Percentiles rank a stretch among this genome's conserved stretches.
These are phyloP conservation scores for Acanthis flammea DNA, from an alignment of 2,797 vertebrate genomes.

Conservation along the genomic window DNA sequence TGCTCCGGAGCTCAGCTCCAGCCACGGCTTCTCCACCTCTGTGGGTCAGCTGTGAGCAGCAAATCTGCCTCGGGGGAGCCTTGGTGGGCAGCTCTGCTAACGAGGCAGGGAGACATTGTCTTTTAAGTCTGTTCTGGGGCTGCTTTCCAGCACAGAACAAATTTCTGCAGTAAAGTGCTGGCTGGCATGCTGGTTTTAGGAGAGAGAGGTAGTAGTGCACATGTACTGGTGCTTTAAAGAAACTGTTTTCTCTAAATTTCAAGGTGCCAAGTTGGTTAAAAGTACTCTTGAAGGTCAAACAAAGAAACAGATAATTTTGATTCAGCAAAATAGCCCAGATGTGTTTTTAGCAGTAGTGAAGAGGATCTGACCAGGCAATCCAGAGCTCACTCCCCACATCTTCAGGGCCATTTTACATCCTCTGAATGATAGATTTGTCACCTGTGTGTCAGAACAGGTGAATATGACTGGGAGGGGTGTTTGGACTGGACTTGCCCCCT, in stretches of 20 bases:
- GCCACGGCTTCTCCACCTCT: neutral
- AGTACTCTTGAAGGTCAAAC: neutral
- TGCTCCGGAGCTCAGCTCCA: neutral
- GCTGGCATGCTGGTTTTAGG: neutral
- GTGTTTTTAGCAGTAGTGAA: neutral
- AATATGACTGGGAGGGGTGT: neutral
- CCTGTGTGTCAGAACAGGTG: neutral
- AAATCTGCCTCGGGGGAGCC: accelerated
- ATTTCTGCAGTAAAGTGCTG: neutral
- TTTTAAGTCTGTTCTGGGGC: neutral
- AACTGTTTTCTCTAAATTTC: neutral
- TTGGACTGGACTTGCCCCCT: neutral
- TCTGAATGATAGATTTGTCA: neutral
- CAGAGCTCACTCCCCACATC: neutral
- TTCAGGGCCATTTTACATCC: neutral
- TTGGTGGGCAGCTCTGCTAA: neutral
- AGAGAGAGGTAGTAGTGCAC: neutral
- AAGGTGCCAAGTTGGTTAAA: neutral
- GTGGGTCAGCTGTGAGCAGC: neutral
- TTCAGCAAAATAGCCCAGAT: neutral
- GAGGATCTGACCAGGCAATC: neutral
- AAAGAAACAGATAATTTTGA: neutral
- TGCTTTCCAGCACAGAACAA: neutral
- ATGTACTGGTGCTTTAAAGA: neutral
- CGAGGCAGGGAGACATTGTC: neutral